A percentile compares a stretch with the other conserved stretches of the same genome.
Evolutionary conservation across 2,797 vertebrate species (phyloP).

Genomic region (Buceros bicornis): DNA sequence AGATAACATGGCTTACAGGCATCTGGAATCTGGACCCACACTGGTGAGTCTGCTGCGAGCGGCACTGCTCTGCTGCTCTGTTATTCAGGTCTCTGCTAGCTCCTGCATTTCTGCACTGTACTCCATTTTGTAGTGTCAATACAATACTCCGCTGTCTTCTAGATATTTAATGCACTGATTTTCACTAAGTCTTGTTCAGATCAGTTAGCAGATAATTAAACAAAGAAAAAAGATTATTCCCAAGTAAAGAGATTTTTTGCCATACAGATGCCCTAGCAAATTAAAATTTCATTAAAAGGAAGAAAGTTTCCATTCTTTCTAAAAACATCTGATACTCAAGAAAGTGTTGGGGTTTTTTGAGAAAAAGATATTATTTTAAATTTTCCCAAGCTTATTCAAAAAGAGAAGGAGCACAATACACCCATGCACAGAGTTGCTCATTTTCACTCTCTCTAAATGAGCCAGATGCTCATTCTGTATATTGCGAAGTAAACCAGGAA

Average conservation of each 20-base stretch:
- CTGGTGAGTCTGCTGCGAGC: background rate
- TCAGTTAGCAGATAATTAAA: background rate
- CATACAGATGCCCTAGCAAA: slow-evolving; percentile 6
- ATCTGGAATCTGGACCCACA: background rate
- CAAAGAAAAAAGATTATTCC: background rate
- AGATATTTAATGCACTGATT: background rate
- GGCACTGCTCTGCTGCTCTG: background rate
- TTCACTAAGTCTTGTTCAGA: background rate
- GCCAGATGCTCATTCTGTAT: slow-evolving; percentile 10
- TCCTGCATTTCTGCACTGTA: background rate
- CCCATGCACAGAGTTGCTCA: slow-evolving; percentile 5
- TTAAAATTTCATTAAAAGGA: background rate
- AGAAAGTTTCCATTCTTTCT: background rate
- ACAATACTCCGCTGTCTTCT: background rate
- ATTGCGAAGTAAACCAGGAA: slow-evolving; percentile 43
- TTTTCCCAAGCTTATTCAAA: background rate
- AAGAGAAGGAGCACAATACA: background rate
- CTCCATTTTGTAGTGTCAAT: background rate
- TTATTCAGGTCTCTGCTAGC: background rate
- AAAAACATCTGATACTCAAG: background rate
- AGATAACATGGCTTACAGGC: background rate
- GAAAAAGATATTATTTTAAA: background rate
- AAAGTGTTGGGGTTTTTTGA: background rate
- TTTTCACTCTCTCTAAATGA: slow-evolving; percentile 11
- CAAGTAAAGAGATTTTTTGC: background rate